phyloP scores from a whole-genome alignment of 2,113 vertebrate genomes.

The Ahaetulla prasina region DNA sequence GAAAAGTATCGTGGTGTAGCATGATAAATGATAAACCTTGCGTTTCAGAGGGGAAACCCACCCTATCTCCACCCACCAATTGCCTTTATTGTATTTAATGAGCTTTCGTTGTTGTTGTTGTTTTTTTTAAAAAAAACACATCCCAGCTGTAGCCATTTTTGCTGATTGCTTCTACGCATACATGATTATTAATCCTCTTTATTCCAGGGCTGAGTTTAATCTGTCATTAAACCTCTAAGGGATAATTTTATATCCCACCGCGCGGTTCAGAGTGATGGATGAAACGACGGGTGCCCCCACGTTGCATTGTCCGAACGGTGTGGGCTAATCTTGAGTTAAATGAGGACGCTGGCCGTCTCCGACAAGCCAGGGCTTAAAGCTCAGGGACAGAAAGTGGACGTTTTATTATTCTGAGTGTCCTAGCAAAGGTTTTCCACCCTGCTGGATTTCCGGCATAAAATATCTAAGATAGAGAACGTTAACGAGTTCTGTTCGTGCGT shows the following conservation, averaged over 20 bases:
- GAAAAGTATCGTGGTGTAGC: neutral
- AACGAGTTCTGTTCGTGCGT: neutral
- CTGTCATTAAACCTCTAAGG: slow-evolving; percentile 66
- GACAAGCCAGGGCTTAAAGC: neutral
- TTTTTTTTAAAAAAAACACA: neutral
- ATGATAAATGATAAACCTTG: neutral
- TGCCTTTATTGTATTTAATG: slow-evolving; percentile 15
- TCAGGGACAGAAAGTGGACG: neutral
- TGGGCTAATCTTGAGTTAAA: neutral
- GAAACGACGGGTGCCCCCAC: slow-evolving; percentile 19
- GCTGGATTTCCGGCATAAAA: neutral
- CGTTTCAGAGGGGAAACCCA: neutral
- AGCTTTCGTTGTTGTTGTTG: no score
- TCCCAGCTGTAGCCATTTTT: neutral
- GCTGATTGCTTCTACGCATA: slow-evolving; percentile 16
- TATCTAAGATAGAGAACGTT: neutral
- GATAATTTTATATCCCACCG: slow-evolving; percentile 62
- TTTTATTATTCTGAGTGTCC: neutral
- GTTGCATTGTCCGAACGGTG: slow-evolving; percentile 14
- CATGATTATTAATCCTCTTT: slow-evolving; percentile 61
- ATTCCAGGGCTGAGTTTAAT: slow-evolving; percentile 58
- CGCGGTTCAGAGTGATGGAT: slow-evolving; percentile 63
- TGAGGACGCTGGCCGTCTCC: slow-evolving; percentile 13
- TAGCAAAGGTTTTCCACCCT: neutral
- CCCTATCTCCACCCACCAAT: neutral